Conservation (phyloP, 1,140 invertebrate genomes). For the Zaprionus africanus region DNA sequence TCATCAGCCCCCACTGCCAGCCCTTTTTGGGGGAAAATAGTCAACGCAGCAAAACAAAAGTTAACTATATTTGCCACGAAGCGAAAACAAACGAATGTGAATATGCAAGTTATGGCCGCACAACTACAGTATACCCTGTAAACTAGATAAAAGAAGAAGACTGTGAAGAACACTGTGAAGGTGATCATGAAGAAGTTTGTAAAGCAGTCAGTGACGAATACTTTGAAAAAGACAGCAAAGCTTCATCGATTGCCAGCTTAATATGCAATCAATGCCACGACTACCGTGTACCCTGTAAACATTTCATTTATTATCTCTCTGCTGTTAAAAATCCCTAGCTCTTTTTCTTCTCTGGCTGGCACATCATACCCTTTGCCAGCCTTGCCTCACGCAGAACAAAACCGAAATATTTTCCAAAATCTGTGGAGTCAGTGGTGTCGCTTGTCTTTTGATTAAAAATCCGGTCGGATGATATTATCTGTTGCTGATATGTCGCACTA, state of each 20-base stretch:
- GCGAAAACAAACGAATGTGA: slow-evolving; percentile 1
- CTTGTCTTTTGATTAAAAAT: slow-evolving; percentile 57
- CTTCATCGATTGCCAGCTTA: too few relatives aligned
- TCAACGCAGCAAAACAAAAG: slow-evolving; percentile 62
- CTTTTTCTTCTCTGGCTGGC: not conserved
- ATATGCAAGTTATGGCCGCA: not conserved
- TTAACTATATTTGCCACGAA: slow-evolving; percentile 56
- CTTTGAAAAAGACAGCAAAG: too few relatives aligned
- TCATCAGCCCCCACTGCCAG: not conserved
- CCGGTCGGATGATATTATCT: slow-evolving; percentile 48
- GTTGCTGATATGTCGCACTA: slow-evolving; percentile 35
- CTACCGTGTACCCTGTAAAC: not conserved
- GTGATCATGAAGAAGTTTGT: too few relatives aligned
- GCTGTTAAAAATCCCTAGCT: not conserved
- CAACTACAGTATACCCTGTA: not conserved
- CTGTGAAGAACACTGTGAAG: too few relatives aligned
- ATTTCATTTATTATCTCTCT: too few relatives aligned
- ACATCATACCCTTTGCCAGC: not conserved
- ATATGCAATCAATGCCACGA: not conserved
- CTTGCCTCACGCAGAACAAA: not conserved
- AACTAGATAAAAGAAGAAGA: too few relatives aligned
- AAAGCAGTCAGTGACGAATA: too few relatives aligned
- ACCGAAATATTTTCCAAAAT: slow-evolving; percentile 1
- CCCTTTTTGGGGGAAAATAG: slow-evolving; percentile 34
- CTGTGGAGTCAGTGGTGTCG: slow-evolving; percentile 25